Base-by-base conservation (phyloP, 2,888 invertebrate species). In the Lathronympha strigana region DNA sequence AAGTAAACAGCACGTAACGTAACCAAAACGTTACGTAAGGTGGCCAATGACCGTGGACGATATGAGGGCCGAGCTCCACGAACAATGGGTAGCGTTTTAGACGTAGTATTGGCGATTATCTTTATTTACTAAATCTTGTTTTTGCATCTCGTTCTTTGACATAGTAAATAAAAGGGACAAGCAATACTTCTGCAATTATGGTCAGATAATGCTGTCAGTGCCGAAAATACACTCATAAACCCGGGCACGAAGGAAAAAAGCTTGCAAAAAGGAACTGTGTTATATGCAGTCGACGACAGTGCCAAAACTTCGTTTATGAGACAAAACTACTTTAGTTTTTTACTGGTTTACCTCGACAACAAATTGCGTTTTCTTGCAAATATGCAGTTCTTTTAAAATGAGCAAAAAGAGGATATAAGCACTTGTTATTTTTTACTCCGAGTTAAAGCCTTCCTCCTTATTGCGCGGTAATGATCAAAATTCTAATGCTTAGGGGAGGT, bases 1-100 rank as follows among this genome's bases (percentile, higher is more conserved):
- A 58, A 60, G 64, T 66, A 66, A 66, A 66, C 60, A 66, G 45
- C 51, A 66, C 58, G 51, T 58, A 58, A 63, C 58, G 58, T 40
- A 49, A 38, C 33, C 28, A 43, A 60, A 58, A 58, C 28, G 51
- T 66, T 66, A 66, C 53, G 53, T 54, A 60, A 66, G 13, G 21
- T 60, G 60, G 64, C 45, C 64, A 66, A 60, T 54, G 64, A 64
- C 64, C 64, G 64, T 64, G 64, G 64, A 57, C 31, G 36, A 31
- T 50, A 45, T 51, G 45, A 36, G 28, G 21, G 28, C 21, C 15
- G 55, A 49, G 55, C 15, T 31, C 8, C 25, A 38, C 53, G 28
- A 47, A 58, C 11, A 50, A 49, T 31, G 31, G 36, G 36, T 54
- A 45, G 45, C 33, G 53, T 53, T 15, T 40, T 40, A n/a, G n/a